Evolutionary conservation across 2,888 invertebrate genomes (phyloP), one percentile per base, ranked within the genome.

Genomic region (Agrenia bidenticulata): DNA sequence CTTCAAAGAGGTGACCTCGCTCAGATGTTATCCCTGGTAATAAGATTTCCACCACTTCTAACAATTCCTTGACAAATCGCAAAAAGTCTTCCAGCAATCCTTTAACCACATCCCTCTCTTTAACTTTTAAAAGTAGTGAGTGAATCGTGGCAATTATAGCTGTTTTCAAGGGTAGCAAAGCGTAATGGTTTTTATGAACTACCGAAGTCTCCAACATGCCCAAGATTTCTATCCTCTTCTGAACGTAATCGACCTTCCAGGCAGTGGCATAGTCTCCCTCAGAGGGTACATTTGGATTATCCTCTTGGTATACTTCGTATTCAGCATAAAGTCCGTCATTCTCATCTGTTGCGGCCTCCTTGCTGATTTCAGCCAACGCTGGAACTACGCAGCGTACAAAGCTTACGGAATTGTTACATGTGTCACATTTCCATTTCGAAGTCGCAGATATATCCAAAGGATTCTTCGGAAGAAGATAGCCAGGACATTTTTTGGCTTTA

Each of bases 141-240:
- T 66, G 66, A n/a, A 54, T 55, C 1, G 67, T 57, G 9, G 67
- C 63, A 24, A 67, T 61, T 21, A 63, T 55, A 1, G 63, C 63
- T 13, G 67, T 63, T 61, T 67, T 67, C 11, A 64, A 11, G 0
- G 63, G 61, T 1, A 67, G 53, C 21, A 67, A 19, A 15, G 57
- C 57, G 27, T 63, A 67, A 67, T 67, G 67, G 51, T 67, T 67
- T 45, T 41, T 63, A 26, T 67, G 67, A 7, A 67, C 67, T 0
- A 56, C 15, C 5, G 26, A 24, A 1, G n/a, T 26, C 54, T 63
- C 63, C 45, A 63, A 57, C 42, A 15, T 26, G 13, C 21, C 15
- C 45, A 67, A 21, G 37, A 61, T 57, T 23, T 60, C 50, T 23
- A 39, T 7, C n/a, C 27, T 64, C 37, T 67, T n/a, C 1, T 60